phyloP scores from a whole-genome alignment of 2,113 vertebrate species.

The Suricata suricatta region DNA sequence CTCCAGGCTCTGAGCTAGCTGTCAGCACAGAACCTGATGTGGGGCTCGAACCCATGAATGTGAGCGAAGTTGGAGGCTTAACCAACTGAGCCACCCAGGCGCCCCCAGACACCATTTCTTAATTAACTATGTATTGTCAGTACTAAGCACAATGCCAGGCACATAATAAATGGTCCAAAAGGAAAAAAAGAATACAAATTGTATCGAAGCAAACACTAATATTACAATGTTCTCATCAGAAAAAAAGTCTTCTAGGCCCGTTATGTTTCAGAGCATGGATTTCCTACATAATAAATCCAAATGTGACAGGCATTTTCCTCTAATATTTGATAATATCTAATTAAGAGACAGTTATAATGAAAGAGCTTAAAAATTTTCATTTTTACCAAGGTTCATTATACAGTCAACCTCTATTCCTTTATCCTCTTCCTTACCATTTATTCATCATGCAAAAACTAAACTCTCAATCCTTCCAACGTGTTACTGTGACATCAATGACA shows the following conservation, averaged over 20 bases:
- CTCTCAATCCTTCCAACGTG: slow-evolving; percentile 6
- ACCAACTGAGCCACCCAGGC: too few relatives aligned
- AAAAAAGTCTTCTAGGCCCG: background rate
- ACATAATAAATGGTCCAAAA: background rate
- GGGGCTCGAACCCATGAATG: too few relatives aligned
- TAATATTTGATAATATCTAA: slow-evolving; percentile 17
- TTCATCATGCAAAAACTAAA: slow-evolving; percentile 30
- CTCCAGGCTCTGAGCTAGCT: too few relatives aligned
- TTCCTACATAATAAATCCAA: slow-evolving; percentile 23
- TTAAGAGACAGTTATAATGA: background rate
- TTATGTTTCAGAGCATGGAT: background rate
- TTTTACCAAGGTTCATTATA: background rate
- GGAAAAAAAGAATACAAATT: background rate
- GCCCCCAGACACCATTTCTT: background rate
- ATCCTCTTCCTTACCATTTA: background rate
- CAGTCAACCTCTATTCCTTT: background rate
- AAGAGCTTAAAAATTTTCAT: slow-evolving; percentile 25
- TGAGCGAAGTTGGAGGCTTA: too few relatives aligned
- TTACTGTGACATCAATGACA: slow-evolving; percentile 10
- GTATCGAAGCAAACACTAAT: background rate
- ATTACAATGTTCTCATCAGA: background rate
- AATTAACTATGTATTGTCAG: background rate
- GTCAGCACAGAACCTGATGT: too few relatives aligned
- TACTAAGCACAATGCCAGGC: background rate
- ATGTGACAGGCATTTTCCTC: background rate